phyloP scores from a whole-genome alignment of 2,797 vertebrate species.

The Poeciliopsis infans region DNA sequence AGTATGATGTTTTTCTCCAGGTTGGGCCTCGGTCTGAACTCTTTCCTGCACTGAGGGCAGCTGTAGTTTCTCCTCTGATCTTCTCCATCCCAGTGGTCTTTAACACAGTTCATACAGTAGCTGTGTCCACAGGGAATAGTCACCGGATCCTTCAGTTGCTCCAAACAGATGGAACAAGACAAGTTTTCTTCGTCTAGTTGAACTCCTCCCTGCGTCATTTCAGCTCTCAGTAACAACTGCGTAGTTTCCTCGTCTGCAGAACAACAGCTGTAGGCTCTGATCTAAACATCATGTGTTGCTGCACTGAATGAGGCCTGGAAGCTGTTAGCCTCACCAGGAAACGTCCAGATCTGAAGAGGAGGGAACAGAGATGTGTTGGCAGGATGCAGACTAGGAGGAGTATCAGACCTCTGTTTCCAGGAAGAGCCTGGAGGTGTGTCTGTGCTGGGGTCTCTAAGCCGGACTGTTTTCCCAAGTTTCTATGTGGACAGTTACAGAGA shows the following conservation, averaged over 20 bases:
- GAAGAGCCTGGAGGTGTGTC: not conserved
- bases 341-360: not conserved
- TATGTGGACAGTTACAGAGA: not conserved
- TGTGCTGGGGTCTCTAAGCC: too few relatives aligned
- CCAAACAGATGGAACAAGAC: too few relatives aligned
- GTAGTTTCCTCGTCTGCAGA: not conserved
- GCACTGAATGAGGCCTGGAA: not conserved
- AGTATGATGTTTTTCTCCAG: not conserved
- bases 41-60: conserved; percentile 6
- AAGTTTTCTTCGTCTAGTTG: not conserved
- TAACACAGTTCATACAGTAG: too few relatives aligned
- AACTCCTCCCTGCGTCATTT: conserved; percentile 5
- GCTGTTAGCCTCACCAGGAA: not conserved
- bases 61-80: not conserved
- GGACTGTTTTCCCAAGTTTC: not conserved
- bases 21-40: not conserved
- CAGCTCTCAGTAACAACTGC: not conserved
- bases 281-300: not conserved
- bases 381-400: not conserved
- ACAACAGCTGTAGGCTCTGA: not conserved
- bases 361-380: not conserved
- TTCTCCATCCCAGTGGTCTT: too few relatives aligned
- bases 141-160: too few relatives aligned
- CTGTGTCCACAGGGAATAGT: too few relatives aligned
- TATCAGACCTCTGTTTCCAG: not conserved